Percentiles rank a stretch among this genome's conserved stretches.
phyloP scores from a whole-genome alignment of 2,113 vertebrate species.

The Excalfactoria chinensis region DNA sequence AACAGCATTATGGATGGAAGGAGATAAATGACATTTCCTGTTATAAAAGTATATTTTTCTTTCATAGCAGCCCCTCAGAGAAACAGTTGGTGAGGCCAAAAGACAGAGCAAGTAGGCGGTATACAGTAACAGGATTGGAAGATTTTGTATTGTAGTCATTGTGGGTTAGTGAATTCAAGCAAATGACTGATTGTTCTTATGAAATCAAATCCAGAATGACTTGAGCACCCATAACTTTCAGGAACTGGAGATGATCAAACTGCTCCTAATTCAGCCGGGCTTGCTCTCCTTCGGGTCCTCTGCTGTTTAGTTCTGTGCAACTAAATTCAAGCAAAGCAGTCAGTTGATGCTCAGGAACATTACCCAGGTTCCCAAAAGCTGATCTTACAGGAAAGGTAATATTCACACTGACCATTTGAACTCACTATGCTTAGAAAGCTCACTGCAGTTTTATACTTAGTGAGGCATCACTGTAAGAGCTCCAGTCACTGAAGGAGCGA shows the following conservation, averaged over 20 bases:
- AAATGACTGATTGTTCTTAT: neutral
- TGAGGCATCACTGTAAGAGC: neutral
- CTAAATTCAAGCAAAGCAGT: neutral
- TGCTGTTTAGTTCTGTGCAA: neutral
- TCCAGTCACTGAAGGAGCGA: accelerated
- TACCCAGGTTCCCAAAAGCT: neutral
- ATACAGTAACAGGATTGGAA: neutral
- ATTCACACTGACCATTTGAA: neutral
- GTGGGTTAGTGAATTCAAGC: neutral
- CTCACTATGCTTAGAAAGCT: neutral
- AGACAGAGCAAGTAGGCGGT: neutral
- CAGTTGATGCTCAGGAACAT: neutral
- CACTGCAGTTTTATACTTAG: neutral
- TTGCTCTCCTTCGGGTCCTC: neutral
- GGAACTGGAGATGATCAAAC: neutral
- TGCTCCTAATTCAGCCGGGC: neutral
- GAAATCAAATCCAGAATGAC: neutral
- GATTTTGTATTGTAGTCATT: neutral
- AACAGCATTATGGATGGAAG: neutral
- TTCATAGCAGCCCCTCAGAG: conserved; percentile 35
- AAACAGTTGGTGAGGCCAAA: conserved; percentile 41
- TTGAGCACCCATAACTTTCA: neutral
- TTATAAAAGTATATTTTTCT: conserved; percentile 10
- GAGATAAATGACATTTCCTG: neutral
- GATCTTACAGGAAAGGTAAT: neutral